Evolutionary conservation across 2,888 invertebrate species (phyloP).

Genomic region (Eudemis profundana): DNA sequence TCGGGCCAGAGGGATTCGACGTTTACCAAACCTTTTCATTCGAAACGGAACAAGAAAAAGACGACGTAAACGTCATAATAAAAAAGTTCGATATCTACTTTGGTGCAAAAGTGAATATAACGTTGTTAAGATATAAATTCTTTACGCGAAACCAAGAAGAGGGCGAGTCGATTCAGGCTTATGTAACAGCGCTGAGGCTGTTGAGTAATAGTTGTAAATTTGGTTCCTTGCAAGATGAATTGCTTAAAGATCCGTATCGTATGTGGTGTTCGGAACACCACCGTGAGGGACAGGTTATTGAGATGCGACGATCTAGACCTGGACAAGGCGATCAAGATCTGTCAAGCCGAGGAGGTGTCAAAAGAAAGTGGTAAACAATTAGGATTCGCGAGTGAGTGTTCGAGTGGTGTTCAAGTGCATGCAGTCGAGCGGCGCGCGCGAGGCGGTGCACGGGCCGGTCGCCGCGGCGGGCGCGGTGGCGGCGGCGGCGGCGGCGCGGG

Average conservation of each 20-base stretch:
- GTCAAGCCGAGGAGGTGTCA: conserved; percentile 14
- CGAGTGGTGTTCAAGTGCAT: background rate
- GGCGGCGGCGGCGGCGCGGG: too few relatives aligned
- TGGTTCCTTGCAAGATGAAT: conserved; percentile 1
- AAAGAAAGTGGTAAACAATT: conserved; percentile 12
- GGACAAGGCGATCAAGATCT: conserved; percentile 11
- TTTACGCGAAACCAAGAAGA: conserved; percentile 12
- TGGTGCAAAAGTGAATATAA: too few relatives aligned
- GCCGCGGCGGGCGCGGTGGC: conserved; percentile 1
- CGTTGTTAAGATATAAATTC: too few relatives aligned
- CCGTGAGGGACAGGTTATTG: conserved; percentile 26
- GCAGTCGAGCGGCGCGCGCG: background rate
- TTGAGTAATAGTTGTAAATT: conserved; percentile 13
- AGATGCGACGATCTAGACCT: conserved; percentile 22
- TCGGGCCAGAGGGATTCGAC: too few relatives aligned
- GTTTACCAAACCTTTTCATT: too few relatives aligned
- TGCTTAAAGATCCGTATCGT: conserved; percentile 25
- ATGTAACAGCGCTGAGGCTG: conserved; percentile 24
- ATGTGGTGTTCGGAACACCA: conserved; percentile 15
- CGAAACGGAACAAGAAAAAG: too few relatives aligned
- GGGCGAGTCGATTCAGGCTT: conserved; percentile 16
- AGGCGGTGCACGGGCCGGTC: background rate
- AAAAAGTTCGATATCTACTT: too few relatives aligned
- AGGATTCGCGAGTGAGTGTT: conserved; percentile 25
- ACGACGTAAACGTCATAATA: too few relatives aligned